phyloP scores from a whole-genome alignment of 2,797 vertebrate genomes.

The Xyrichtys novacula region DNA sequence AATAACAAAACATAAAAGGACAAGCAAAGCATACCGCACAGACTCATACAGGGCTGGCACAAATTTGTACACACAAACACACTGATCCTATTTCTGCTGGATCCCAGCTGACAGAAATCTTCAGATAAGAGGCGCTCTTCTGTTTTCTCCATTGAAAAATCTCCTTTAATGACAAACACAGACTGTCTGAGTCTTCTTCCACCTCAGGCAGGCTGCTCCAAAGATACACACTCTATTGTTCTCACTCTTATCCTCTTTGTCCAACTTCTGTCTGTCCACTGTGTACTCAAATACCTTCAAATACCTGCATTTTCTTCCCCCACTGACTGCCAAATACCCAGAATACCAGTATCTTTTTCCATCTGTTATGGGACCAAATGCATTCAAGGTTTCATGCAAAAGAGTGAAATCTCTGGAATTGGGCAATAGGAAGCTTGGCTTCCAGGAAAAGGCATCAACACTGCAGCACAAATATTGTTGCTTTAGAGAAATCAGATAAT shows the following conservation, averaged over 20 bases:
- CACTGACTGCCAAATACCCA: slow-evolving; percentile 70
- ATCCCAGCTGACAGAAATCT: slow-evolving; percentile 59
- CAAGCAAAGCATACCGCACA: neutral
- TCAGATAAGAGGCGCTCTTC: slow-evolving; percentile 65
- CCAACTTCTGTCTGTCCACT: slow-evolving; percentile 52
- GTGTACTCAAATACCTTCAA: slow-evolving; percentile 61
- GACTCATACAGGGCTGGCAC: neutral
- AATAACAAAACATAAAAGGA: slow-evolving; percentile 22
- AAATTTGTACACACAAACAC: slow-evolving; percentile 22
- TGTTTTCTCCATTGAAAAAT: slow-evolving; percentile 79
- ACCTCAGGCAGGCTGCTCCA: slow-evolving; percentile 50
- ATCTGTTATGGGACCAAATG: slow-evolving; percentile 53
- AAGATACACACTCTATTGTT: slow-evolving; percentile 76
- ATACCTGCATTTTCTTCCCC: slow-evolving; percentile 65
- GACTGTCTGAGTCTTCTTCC: slow-evolving; percentile 74
- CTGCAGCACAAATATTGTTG: slow-evolving; percentile 20
- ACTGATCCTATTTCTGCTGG: slow-evolving; percentile 12
- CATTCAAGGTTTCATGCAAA: slow-evolving; percentile 61
- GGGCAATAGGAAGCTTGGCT: slow-evolving; percentile 27
- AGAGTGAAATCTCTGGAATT: slow-evolving; percentile 49
- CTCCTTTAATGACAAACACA: slow-evolving; percentile 79
- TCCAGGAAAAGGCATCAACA: slow-evolving; percentile 24
- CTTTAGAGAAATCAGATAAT: slow-evolving; percentile 26
- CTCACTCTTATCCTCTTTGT: slow-evolving; percentile 62
- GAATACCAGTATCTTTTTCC: slow-evolving; percentile 74